Conservation (phyloP, 1,140 invertebrate genomes). For the Delia radicum region DNA sequence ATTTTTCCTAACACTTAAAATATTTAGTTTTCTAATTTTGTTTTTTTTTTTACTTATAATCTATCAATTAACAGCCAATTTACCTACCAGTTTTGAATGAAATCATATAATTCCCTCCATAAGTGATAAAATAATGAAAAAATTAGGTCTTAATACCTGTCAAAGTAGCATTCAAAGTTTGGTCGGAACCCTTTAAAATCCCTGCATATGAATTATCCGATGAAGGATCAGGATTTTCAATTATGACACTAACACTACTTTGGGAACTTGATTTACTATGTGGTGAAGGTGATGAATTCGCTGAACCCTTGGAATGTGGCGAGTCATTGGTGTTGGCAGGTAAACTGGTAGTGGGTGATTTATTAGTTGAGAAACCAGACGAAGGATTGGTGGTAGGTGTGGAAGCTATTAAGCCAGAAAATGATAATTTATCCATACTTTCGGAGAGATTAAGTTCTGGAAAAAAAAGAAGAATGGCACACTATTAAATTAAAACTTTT, state of each 20-base stretch:
- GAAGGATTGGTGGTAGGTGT: slow-evolving; percentile 5
- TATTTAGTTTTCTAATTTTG: no score
- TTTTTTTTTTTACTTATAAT: no score
- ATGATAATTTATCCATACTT: slow-evolving; percentile 36
- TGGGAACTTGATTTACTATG: slow-evolving; percentile 17
- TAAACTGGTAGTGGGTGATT: background rate
- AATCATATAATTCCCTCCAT: background rate
- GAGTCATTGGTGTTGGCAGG: background rate
- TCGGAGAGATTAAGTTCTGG: slow-evolving; percentile 44
- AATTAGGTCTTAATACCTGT: slow-evolving; percentile 27
- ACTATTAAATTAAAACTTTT: background rate
- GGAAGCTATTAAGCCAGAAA: background rate
- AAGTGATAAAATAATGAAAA: background rate
- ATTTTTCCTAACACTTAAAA: no score
- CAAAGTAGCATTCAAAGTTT: slow-evolving; percentile 28
- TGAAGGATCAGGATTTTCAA: slow-evolving; percentile 47
- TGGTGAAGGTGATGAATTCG: background rate
- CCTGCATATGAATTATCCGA: slow-evolving; percentile 51
- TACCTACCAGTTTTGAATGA: background rate
- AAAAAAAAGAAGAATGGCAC: no score
- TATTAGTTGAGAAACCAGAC: background rate
- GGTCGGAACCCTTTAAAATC: slow-evolving; percentile 45
- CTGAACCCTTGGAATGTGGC: slow-evolving; percentile 14
- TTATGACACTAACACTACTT: slow-evolving; percentile 31
- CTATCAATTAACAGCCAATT: background rate